Evolutionary conservation across 2,113 vertebrate species (phyloP).

Genomic region (Halcyon senegalensis): DNA sequence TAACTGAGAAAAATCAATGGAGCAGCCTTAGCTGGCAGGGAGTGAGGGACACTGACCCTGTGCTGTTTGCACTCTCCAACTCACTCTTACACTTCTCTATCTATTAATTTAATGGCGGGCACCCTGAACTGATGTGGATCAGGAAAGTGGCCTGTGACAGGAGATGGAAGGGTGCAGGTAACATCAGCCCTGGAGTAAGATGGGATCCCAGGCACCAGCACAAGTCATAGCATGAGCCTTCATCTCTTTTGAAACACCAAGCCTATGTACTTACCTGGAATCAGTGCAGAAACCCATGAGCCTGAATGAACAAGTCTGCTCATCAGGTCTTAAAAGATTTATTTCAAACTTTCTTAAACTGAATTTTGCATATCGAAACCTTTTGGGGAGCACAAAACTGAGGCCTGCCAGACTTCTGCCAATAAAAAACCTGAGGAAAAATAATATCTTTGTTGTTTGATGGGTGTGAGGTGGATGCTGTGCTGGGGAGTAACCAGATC

Average conservation of each 20-base stretch:
- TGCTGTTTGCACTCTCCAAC: not conserved
- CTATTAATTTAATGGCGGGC: accelerated
- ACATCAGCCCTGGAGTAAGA: not conserved
- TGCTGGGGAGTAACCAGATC: not conserved
- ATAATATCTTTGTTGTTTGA: not conserved
- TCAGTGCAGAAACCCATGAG: not conserved
- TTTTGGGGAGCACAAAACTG: not conserved
- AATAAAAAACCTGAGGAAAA: not conserved
- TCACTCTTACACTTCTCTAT: not conserved
- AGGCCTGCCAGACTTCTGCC: not conserved
- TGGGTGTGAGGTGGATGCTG: not conserved
- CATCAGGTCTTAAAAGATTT: not conserved
- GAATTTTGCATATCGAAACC: not conserved
- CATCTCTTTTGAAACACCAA: not conserved
- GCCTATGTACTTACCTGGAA: not conserved
- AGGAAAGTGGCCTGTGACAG: not conserved
- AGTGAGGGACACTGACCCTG: not conserved
- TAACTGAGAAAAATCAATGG: not conserved
- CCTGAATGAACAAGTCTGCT: not conserved
- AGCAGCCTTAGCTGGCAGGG: not conserved
- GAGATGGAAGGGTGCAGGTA: no score
- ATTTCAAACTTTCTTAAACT: not conserved
- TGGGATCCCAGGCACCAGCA: not conserved
- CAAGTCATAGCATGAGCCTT: not conserved
- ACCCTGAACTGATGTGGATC: not conserved